Evolutionary conservation across 2,797 vertebrate species (phyloP).

Genomic region (Antrozous pallidus): DNA sequence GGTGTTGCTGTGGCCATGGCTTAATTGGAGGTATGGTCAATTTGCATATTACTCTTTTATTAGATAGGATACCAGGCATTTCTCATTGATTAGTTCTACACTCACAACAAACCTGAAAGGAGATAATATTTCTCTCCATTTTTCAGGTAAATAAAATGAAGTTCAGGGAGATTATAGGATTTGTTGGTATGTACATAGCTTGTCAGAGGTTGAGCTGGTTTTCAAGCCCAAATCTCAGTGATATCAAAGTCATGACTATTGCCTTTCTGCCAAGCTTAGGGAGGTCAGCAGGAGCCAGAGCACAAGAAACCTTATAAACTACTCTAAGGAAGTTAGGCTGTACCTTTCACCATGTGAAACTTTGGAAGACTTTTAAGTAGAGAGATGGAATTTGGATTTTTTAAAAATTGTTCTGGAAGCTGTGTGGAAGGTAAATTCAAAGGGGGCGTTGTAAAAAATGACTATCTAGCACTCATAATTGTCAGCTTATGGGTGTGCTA

Average conservation of each 20-base stretch:
- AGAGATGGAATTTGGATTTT: neutral
- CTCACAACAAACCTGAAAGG: neutral
- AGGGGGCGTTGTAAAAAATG: neutral
- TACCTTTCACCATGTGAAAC: neutral
- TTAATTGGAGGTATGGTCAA: too few relatives aligned
- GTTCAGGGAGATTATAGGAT: neutral
- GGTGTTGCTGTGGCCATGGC: too few relatives aligned
- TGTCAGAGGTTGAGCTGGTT: neutral
- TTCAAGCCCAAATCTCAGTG: neutral
- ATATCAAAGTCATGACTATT: neutral
- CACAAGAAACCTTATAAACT: neutral
- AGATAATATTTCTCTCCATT: neutral
- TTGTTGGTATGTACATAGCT: neutral
- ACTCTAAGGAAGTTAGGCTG: neutral
- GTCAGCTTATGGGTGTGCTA: neutral
- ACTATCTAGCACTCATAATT: neutral
- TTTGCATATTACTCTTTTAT: too few relatives aligned
- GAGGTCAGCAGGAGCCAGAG: neutral
- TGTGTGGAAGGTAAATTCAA: neutral
- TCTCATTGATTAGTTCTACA: neutral
- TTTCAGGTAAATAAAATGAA: neutral
- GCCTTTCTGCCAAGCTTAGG: neutral
- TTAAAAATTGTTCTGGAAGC: neutral
- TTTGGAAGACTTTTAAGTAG: neutral
- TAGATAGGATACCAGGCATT: neutral